Evolutionary conservation across 2,888 invertebrate species (phyloP).

Genomic region (Chrysolina americana): DNA sequence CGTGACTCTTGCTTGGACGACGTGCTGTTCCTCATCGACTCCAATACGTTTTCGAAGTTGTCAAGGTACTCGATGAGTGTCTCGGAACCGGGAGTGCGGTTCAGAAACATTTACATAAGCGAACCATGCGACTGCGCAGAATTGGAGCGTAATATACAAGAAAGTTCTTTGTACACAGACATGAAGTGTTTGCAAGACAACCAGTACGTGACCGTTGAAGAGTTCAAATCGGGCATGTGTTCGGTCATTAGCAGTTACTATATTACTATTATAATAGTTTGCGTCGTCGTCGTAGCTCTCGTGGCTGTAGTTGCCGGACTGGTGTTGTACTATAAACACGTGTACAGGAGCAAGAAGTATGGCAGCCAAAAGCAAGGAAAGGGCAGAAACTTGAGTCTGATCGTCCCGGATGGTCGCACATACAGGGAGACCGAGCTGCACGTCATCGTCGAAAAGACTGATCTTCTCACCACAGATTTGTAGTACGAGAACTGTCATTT

Average conservation of each 20-base stretch:
- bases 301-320: slow-evolving; percentile 65
- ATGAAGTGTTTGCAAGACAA: slow-evolving; percentile 62
- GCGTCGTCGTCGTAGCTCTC: slow-evolving; percentile 71
- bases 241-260: slow-evolving; percentile 62
- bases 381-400: slow-evolving; percentile 74
- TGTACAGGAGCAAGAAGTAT: slow-evolving; percentile 66
- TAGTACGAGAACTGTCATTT: slow-evolving; percentile 61
- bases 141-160: slow-evolving; percentile 56
- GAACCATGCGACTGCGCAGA: slow-evolving; percentile 73
- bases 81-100: slow-evolving; percentile 73
- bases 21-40: slow-evolving; percentile 74
- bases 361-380: slow-evolving; percentile 65
- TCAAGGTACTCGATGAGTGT: slow-evolving; percentile 74
- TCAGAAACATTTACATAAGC: slow-evolving; percentile 75
- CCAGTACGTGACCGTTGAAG: slow-evolving; percentile 58
- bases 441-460: slow-evolving; percentile 88
- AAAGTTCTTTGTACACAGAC: slow-evolving; percentile 58
- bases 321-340: slow-evolving; percentile 67
- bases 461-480: slow-evolving; percentile 85
- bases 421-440: slow-evolving; percentile 90
- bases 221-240: slow-evolving; percentile 62
- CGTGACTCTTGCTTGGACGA: slow-evolving; percentile 69
- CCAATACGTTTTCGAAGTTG: slow-evolving; percentile 75
- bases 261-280: slow-evolving; percentile 64
- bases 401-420: slow-evolving; percentile 85